Evolutionary conservation across 2,797 vertebrate species (phyloP), one percentile per base, ranked within the genome.

Genomic region (Xerus rutilus): DNA sequence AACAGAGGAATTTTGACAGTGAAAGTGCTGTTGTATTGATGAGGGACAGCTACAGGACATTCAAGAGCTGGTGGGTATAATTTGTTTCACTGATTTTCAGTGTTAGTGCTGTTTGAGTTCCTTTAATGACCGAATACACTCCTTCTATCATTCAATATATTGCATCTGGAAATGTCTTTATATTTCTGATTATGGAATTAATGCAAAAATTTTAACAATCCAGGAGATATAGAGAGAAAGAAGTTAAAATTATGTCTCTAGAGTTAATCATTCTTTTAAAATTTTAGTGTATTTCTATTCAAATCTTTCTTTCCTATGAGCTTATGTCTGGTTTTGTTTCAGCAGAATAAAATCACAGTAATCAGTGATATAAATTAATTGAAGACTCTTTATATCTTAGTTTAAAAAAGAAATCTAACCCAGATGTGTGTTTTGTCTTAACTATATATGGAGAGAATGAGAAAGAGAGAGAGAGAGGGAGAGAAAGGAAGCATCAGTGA

Each of bases 171-270:
- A 84, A 28, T 78, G 54, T 35, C 28, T 83, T 82, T 93, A 13
- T 91, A 43, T 84, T 81, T 95, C 54, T 39, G 4, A 86, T 89
- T 70, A 79, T 74, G 69, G 35, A 85, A 39, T 81, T 94, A 91
- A 81, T 79, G 23, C 30, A 87, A 78, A 84, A 73, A 83, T 49
- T 23, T 78, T 6, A 35, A 15, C 14, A 65, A 49, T 69, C 54
- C 2, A 21, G 47, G n/a, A 74, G 59, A 39, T 5, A 39, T 43
- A 74, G 7, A 84, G 69, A 82, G 35, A 89, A 89, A 10, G 35
- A 89, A 45, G 17, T 94, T 79, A 77, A 86, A 92, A 82, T 92
- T n/a, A 13, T 1, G 62, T 15, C 30, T 64, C 3, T 81, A 28
- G 59, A 89, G 69, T 64, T 88, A 45, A 69, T 39, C 25, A n/a